Percentiles rank a stretch among this genome's conserved stretches.
Conservation (phyloP, 2,113 vertebrate species). For the Pogona vitticeps region DNA sequence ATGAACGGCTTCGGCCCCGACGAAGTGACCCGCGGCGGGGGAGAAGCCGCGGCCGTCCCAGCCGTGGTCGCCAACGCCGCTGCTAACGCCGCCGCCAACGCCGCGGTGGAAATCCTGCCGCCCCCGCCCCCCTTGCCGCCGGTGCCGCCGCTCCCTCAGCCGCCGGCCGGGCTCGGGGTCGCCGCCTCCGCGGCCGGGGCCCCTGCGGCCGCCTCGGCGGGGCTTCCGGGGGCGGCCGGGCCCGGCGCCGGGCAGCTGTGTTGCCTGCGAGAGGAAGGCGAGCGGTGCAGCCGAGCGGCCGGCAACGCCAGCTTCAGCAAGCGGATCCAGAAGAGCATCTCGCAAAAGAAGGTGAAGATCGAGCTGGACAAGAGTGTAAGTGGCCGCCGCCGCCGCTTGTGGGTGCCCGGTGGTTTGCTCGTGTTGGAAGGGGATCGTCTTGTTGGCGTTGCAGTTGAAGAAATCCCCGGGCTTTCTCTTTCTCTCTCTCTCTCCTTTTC, state of each 20-base stretch:
- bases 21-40: constrained; percentile 75
- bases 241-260: constrained; percentile 69
- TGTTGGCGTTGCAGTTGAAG: too few species aligned
- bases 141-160: constrained; percentile 59
- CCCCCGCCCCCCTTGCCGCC: constrained; percentile 56
- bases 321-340: constrained; percentile 86
- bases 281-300: constrained; percentile 78
- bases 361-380: constrained; percentile 84
- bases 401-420: too few species aligned
- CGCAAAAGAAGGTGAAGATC: constrained; percentile 87
- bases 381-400: constrained; percentile 7
- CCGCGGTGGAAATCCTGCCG: constrained; percentile 47
- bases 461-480: too few species aligned
- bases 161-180: constrained; percentile 70
- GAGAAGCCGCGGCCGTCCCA: constrained; percentile 61
- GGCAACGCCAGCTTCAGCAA: constrained; percentile 87
- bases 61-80: constrained; percentile 5
- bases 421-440: background rate
- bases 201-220: constrained; percentile 3
- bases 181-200: constrained; percentile 46
- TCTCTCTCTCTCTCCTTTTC: background rate
- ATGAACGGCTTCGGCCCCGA: constrained; percentile 82
- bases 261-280: constrained; percentile 80
- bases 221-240: constrained; percentile 51
- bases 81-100: constrained; percentile 51